phyloP scores from a whole-genome alignment of 2,888 invertebrate genomes.

The Orchesella flavescens region DNA sequence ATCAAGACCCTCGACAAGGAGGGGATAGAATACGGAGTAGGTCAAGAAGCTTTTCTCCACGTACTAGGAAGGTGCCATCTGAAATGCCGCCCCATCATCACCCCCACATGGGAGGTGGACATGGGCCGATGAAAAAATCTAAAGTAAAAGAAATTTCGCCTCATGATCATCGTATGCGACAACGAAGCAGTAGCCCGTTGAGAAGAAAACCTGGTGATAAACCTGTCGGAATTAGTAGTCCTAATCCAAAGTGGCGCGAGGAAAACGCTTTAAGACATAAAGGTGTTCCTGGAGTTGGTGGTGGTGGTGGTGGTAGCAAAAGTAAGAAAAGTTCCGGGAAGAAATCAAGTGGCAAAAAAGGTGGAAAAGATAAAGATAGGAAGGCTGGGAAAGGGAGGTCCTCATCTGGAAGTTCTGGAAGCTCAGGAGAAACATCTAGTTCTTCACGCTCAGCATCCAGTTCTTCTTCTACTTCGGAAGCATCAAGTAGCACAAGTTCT shows the following conservation, averaged over 20 bases:
- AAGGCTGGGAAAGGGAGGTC: slow-evolving; percentile 63
- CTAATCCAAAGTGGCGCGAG: slow-evolving; percentile 48
- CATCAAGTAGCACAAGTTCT: slow-evolving; percentile 62
- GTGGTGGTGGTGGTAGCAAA: slow-evolving; percentile 18
- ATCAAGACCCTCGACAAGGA: slow-evolving; percentile 34
- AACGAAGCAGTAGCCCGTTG: slow-evolving; percentile 47
- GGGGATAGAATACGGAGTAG: slow-evolving; percentile 52
- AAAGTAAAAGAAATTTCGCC: slow-evolving; percentile 48
- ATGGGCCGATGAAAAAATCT: slow-evolving; percentile 20
- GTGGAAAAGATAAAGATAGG: slow-evolving; percentile 24
- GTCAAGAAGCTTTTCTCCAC: slow-evolving; percentile 64
- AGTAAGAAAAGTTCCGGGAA: slow-evolving; percentile 46
- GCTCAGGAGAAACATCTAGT: slow-evolving; percentile 62
- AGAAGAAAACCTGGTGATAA: slow-evolving; percentile 41
- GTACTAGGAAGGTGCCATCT: slow-evolving; percentile 44
- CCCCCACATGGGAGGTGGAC: slow-evolving; percentile 34
- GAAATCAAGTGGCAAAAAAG: slow-evolving; percentile 36
- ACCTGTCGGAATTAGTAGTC: background rate
- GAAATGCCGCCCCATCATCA: slow-evolving; percentile 42
- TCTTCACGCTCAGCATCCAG: slow-evolving; percentile 64
- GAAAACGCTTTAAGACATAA: slow-evolving; percentile 37
- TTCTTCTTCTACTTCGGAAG: slow-evolving; percentile 65
- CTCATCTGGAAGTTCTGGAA: slow-evolving; percentile 68
- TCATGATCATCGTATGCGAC: slow-evolving; percentile 44
- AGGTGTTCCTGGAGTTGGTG: slow-evolving; percentile 19